Percentiles rank a stretch among this genome's conserved stretches.
Evolutionary conservation across 1,140 invertebrate species (phyloP).

Genomic region (Temnothorax nylanderi): DNA sequence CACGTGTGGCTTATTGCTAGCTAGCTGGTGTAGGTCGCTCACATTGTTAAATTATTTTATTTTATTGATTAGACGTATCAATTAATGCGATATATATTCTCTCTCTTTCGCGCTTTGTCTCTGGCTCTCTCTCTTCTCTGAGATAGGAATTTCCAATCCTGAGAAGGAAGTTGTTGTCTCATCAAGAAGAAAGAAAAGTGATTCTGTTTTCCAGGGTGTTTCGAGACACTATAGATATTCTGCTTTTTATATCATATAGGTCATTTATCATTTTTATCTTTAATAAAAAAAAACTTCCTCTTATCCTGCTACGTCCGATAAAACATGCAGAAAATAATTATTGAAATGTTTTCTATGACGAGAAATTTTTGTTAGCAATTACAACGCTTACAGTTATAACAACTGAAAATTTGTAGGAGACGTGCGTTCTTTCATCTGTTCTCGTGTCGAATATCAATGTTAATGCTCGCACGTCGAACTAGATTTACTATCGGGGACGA

Average conservation of each 20-base stretch:
- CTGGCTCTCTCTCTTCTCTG: not conserved
- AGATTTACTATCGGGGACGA: not conserved
- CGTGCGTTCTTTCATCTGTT: not conserved
- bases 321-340: not conserved
- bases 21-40: not conserved
- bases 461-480: not conserved
- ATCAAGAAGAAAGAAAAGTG: not conserved
- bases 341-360: not conserved
- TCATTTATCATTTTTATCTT: not conserved
- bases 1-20: not conserved
- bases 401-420: not conserved
- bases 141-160: not conserved
- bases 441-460: not conserved
- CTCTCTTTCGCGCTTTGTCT: not conserved
- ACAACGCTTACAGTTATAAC: not conserved
- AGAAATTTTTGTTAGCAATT: not conserved
- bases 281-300: not conserved
- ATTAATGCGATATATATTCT: not conserved
- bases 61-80: not conserved
- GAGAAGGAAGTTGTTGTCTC: not conserved
- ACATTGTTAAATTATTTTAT: slow-evolving; percentile 6
- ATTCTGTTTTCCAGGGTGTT: not conserved
- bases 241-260: not conserved
- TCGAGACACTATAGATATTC: not conserved
- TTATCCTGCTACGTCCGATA: not conserved